These are phyloP conservation scores for Biston stratarius DNA, from an alignment of 2,888 invertebrate genomes.

Conservation along the genomic window DNA sequence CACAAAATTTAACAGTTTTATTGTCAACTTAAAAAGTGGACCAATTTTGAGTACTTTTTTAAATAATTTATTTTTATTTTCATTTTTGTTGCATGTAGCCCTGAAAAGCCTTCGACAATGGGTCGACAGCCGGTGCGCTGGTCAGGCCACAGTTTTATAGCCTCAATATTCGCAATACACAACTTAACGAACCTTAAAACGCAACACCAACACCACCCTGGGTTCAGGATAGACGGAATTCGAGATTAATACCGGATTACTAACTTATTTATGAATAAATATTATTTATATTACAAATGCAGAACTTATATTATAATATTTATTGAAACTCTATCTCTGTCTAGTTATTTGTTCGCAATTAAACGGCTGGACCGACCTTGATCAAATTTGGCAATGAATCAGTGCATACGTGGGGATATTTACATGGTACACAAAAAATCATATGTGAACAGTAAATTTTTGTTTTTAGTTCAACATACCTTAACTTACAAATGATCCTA, in stretches of 20 bases:
- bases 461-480: too few species aligned
- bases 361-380: background rate
- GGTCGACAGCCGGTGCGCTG: conserved; percentile 37
- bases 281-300: background rate
- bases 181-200: conserved; percentile 64
- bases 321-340: background rate
- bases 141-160: conserved; percentile 56
- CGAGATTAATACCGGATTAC: background rate
- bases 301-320: background rate
- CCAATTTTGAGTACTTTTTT: background rate
- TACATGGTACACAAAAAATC: too few species aligned
- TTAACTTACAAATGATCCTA: too few species aligned
- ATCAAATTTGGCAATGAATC: background rate
- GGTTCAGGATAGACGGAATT: conserved; percentile 45
- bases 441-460: too few species aligned
- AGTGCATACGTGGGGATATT: background rate
- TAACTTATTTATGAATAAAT: background rate
- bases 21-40: background rate
- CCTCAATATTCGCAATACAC: conserved; percentile 71
- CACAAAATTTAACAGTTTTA: too few species aligned
- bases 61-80: background rate
- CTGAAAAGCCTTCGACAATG: conserved; percentile 3
- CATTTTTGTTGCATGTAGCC: conserved; percentile 16
- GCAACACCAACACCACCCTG: conserved; percentile 45
- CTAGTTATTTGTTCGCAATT: background rate